Conservation (phyloP, 2,888 invertebrate species). For the Brachyopa scutellaris region DNA sequence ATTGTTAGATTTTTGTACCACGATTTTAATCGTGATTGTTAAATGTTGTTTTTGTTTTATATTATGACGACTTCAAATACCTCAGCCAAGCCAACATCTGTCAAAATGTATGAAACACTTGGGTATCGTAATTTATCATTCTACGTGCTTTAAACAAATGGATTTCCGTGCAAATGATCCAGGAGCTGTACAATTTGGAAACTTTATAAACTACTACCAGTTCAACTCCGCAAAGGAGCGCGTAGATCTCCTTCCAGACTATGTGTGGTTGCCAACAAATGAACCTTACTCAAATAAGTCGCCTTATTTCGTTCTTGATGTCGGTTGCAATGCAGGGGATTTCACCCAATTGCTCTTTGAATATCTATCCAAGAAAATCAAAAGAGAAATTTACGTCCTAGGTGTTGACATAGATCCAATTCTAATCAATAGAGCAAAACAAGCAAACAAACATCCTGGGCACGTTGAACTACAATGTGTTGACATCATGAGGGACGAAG, state of each 20-base stretch:
- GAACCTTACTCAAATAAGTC: slow-evolving; percentile 17
- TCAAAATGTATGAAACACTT: too few species aligned
- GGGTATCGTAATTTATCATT: too few species aligned
- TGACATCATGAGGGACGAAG: slow-evolving; percentile 84
- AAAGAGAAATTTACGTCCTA: slow-evolving; percentile 79
- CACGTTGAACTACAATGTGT: slow-evolving; percentile 84
- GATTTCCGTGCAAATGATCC: slow-evolving; percentile 84
- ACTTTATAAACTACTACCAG: slow-evolving; percentile 93
- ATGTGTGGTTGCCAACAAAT: slow-evolving; percentile 81
- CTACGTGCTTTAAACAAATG: too few species aligned
- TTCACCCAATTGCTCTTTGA: slow-evolving; percentile 85
- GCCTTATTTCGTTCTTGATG: slow-evolving; percentile 83
- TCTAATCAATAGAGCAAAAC: slow-evolving; percentile 87
- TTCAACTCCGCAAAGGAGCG: slow-evolving; percentile 89
- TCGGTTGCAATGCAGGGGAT: slow-evolving; percentile 89
- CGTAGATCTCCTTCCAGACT: slow-evolving; percentile 84
- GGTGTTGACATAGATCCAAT: slow-evolving; percentile 90
- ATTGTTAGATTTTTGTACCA: too few species aligned
- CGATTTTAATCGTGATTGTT: too few species aligned
- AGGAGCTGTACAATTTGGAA: slow-evolving; percentile 90
- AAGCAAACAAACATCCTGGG: slow-evolving; percentile 81
- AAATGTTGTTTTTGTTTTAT: too few species aligned
- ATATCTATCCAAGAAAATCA: slow-evolving; percentile 80
- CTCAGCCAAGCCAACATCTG: too few species aligned
- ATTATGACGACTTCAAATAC: too few species aligned